A percentile compares a stretch with the other conserved stretches of the same genome.
Evolutionary conservation across 2,888 invertebrate genomes (phyloP).

Genomic region (Drosophila borealis): DNA sequence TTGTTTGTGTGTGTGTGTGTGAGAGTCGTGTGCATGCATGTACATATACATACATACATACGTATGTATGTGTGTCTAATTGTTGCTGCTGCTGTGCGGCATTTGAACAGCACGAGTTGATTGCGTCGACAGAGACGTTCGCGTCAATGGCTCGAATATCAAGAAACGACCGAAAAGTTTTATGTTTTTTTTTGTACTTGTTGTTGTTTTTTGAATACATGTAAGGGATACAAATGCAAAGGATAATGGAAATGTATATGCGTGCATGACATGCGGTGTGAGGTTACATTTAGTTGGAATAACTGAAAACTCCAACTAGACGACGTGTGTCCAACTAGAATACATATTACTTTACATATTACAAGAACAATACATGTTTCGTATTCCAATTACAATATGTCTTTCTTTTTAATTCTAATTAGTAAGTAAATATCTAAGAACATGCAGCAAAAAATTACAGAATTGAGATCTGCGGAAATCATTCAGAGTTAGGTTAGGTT

Average conservation of each 20-base stretch:
- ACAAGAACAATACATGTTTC: too few species aligned
- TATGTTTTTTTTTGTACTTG: not conserved
- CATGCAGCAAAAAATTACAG: too few species aligned
- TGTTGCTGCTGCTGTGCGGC: constrained; percentile 28
- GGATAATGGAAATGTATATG: constrained; percentile 5
- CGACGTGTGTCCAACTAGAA: not conserved
- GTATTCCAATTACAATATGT: too few species aligned
- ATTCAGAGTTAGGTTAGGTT: too few species aligned
- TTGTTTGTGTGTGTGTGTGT: constrained; percentile 5
- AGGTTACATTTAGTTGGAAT: not conserved
- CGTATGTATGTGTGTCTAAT: constrained; percentile 24
- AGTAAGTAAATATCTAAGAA: too few species aligned
- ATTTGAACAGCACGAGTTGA: constrained; percentile 29
- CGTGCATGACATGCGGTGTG: not conserved
- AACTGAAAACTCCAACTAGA: not conserved
- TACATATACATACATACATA: constrained; percentile 1
- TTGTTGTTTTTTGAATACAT: not conserved
- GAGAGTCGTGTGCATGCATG: not conserved
- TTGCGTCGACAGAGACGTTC: constrained; percentile 32
- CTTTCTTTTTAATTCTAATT: too few species aligned
- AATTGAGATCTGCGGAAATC: too few species aligned
- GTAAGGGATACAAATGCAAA: not conserved
- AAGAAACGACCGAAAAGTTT: constrained; percentile 19
- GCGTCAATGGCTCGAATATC: constrained; percentile 42
- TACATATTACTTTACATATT: too few species aligned